Conservation (phyloP, 1,140 invertebrate species). For the Leptopilina clavipes region DNA sequence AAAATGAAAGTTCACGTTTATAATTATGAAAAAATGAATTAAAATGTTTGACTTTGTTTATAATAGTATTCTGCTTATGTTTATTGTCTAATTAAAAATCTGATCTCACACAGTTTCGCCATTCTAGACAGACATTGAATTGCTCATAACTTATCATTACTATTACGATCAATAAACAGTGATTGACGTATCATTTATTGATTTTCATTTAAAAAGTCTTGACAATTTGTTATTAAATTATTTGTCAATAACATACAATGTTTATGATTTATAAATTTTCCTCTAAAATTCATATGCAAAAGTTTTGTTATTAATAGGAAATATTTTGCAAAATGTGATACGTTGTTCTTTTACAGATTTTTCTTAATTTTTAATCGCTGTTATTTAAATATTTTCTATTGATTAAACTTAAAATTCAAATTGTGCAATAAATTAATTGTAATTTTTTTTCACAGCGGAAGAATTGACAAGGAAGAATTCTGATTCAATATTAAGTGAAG, state of each 20-base stretch:
- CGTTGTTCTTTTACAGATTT: not conserved
- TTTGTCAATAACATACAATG: not conserved
- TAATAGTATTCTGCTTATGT: no score
- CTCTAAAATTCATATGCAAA: not conserved
- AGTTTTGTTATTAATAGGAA: not conserved
- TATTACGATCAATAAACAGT: not conserved
- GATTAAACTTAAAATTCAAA: no score
- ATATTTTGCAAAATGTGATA: not conserved
- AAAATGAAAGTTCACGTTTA: no score
- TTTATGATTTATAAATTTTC: not conserved
- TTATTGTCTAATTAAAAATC: no score
- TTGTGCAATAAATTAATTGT: not conserved
- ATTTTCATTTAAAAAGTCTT: not conserved
- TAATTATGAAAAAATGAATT: no score
- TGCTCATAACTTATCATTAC: not conserved
- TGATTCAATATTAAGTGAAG: conserved; percentile 45
- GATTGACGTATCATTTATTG: not conserved
- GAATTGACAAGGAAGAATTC: conserved; percentile 43
- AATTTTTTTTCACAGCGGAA: conserved; percentile 50
- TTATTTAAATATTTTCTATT: no score
- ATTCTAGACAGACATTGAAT: not conserved
- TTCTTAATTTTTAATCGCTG: no score
- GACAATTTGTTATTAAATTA: not conserved
- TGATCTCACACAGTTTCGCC: no score
- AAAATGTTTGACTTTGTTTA: no score